phyloP scores from a whole-genome alignment of 2,888 invertebrate species.

The Melipona bicolor region DNA sequence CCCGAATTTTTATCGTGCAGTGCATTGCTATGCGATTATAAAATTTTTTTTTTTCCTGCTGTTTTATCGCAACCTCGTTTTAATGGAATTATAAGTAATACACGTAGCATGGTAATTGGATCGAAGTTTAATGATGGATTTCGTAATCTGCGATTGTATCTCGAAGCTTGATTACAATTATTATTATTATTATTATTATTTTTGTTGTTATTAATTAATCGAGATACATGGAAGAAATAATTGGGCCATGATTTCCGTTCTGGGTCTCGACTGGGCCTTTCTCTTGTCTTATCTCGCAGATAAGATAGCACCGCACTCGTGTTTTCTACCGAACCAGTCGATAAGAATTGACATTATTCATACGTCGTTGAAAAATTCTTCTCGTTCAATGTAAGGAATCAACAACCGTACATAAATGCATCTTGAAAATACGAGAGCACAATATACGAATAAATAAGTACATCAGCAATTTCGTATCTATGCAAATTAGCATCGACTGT shows the following conservation, averaged over 20 bases:
- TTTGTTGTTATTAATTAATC: constrained; percentile 21
- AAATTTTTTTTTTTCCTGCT: background rate
- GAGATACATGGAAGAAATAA: constrained; percentile 40
- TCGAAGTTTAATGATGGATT: background rate
- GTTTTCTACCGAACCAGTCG: constrained; percentile 40
- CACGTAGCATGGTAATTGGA: background rate
- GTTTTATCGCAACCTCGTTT: background rate
- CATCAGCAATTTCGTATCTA: no score
- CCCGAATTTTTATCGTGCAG: background rate
- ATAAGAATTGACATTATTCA: constrained; percentile 60
- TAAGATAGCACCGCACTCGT: constrained; percentile 68
- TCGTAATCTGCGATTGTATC: no score
- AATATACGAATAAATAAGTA: no score
- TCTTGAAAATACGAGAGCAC: no score
- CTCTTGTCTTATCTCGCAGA: constrained; percentile 74
- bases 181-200: background rate
- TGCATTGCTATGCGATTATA: background rate
- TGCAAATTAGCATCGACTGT: no score
- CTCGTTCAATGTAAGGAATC: background rate
- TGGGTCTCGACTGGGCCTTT: constrained; percentile 55
- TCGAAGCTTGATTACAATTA: no score
- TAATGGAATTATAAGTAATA: background rate
- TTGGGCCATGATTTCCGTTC: constrained; percentile 51
- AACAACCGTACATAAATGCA: background rate
- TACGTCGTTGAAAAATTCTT: constrained; percentile 17